Evolutionary conservation across 2,888 invertebrate species (phyloP).

Genomic region (Brachypalpus laphriformis): DNA sequence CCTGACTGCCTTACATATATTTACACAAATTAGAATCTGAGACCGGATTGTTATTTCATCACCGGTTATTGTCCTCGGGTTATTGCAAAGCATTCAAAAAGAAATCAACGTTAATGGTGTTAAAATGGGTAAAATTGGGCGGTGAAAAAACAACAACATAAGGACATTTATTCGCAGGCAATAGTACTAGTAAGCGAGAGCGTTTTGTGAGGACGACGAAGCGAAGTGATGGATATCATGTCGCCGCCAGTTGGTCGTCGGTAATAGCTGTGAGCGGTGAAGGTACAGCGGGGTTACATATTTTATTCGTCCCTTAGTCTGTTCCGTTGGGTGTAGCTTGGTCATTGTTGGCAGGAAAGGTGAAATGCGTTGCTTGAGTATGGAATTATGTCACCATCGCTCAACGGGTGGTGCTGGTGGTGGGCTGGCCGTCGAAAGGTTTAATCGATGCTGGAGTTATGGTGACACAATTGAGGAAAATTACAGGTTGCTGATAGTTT

Average conservation of each 20-base stretch:
- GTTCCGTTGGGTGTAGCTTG: neutral
- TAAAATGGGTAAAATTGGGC: constrained; percentile 74
- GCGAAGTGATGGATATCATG: constrained; percentile 55
- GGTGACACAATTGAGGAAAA: constrained; percentile 41
- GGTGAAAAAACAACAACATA: constrained; percentile 68
- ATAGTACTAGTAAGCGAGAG: neutral
- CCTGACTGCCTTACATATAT: constrained; percentile 52
- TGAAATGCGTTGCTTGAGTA: neutral
- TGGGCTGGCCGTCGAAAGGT: constrained; percentile 1
- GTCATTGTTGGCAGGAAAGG: neutral
- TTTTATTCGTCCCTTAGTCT: constrained; percentile 16
- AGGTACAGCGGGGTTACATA: constrained; percentile 30
- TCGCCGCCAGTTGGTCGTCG: constrained; percentile 36
- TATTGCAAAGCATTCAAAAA: constrained; percentile 76
- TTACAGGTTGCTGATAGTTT: constrained; percentile 37
- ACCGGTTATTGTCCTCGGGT: constrained; percentile 75
- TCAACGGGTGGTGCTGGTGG: constrained; percentile 4
- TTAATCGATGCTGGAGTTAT: constrained; percentile 39
- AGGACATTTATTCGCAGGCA: constrained; percentile 1
- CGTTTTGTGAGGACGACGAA: no score
- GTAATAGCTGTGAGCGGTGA: constrained; percentile 2
- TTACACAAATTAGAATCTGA: constrained; percentile 73
- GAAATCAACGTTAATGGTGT: constrained; percentile 76
- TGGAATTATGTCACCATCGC: constrained; percentile 13
- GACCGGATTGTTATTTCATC: constrained; percentile 74